A percentile compares a stretch with the other conserved stretches of the same genome.
These are phyloP conservation scores for Bombus superbus DNA, from an alignment of 1,140 invertebrate species.

Conservation along the genomic window DNA sequence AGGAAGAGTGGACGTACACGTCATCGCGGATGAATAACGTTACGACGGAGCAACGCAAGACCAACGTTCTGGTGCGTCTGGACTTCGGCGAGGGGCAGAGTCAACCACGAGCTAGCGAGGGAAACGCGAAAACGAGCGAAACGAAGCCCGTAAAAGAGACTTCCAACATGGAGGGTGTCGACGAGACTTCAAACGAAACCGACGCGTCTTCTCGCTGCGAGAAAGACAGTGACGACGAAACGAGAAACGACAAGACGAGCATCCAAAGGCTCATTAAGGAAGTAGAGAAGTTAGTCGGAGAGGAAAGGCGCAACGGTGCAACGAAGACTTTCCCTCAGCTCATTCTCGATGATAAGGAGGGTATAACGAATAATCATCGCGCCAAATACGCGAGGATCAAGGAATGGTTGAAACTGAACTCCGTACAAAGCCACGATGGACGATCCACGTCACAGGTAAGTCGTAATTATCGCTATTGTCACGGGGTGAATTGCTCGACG, in stretches of 20 bases:
- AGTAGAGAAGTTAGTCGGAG: conserved; percentile 87
- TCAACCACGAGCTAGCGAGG: conserved; percentile 32
- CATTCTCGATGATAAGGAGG: conserved; percentile 80
- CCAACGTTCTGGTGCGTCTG: conserved; percentile 71
- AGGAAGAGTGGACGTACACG: conserved; percentile 89
- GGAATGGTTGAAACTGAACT: conserved; percentile 86
- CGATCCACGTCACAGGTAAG: conserved; percentile 71
- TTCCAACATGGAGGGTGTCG: conserved; percentile 32
- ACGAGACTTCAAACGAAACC: conserved; percentile 32
- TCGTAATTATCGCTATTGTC: conserved; percentile 7
- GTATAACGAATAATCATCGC: conserved; percentile 80
- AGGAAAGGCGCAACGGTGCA: conserved; percentile 79
- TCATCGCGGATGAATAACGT: conserved; percentile 75
- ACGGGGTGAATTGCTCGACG: background rate
- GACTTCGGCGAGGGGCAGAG: conserved; percentile 72
- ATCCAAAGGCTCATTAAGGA: conserved; percentile 87
- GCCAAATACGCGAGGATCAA: conserved; percentile 87
- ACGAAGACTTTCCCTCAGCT: conserved; percentile 83
- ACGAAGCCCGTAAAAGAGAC: conserved; percentile 21
- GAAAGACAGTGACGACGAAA: conserved; percentile 79
- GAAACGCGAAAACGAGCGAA: conserved; percentile 25
- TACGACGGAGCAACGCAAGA: conserved; percentile 60
- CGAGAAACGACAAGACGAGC: conserved; percentile 79
- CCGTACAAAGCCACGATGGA: conserved; percentile 68
- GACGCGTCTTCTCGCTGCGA: conserved; percentile 22